Base-by-base conservation (phyloP, 2,888 invertebrate genomes). In the Caenorhabditis uteleia region DNA sequence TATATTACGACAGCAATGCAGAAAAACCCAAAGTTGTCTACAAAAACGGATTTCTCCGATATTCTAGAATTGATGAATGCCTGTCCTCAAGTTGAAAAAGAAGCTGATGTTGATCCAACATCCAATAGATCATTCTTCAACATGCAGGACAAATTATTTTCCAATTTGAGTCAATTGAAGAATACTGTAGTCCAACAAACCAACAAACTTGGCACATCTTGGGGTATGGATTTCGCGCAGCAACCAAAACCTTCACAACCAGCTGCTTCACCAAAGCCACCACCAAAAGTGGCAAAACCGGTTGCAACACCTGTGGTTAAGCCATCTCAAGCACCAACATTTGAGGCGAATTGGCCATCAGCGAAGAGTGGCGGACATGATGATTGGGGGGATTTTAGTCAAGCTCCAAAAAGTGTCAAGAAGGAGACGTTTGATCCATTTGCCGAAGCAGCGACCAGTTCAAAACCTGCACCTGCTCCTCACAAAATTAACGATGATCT, bases 81-180 rank as follows among this genome's bases (percentile, higher is more conserved):
- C 2, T 21, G 12, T 7, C 21, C 29, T 21, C 64, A 53, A 27
- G 5, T 43, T 1, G 62, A 56, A 18, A 50, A 51, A 42, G 34
- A 51, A 26, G 16, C 43, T 1, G 62, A 62, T 3, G 25, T 45
- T 10, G n/a, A n/a, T n/a, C 49, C 51, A 48, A 42, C 62, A 1
- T 16, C 56, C 0, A 56, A 51, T 0, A 57, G 57, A 39, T 46
- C 57, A 27, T 54, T 64, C 40, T 45, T 57, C n/a, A 48, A 29
- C 0, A 54, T 64, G 53, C 64, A 64, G 25, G 64, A 64, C 42
- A 64, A 64, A 29, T n/a, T 64, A 7, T 53, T 64, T 29, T 57
- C 57, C 1, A 64, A 64, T 27, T 23, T 64, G 10, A 53, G 38
- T 3, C 47, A 47, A 0, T 36, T 64, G 21, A 64, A 64, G 8